Conservation (phyloP, 2,113 vertebrate genomes). For the Cyrtonyx montezumae region DNA sequence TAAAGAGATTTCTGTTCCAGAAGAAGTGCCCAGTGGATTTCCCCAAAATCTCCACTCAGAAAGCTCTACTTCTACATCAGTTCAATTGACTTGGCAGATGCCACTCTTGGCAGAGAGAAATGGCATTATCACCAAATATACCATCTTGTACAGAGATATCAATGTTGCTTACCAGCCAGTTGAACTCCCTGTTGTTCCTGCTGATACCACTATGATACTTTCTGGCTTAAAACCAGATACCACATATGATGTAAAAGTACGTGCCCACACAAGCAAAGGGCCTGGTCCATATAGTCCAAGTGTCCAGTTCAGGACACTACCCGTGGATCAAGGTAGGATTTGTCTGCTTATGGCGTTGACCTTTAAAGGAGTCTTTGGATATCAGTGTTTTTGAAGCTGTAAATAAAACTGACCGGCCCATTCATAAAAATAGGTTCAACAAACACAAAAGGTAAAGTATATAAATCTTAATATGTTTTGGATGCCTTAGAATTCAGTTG, state of each 20-base stretch:
- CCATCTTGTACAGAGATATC: conserved; percentile 97
- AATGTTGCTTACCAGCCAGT: conserved; percentile 93
- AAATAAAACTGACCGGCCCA: conserved; percentile 76
- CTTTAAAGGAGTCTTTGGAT: conserved; percentile 84
- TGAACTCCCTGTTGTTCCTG: conserved; percentile 92
- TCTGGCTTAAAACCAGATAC: conserved; percentile 96
- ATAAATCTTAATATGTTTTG: conserved; percentile 76
- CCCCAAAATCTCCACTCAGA: conserved; percentile 92
- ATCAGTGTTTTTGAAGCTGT: conserved; percentile 79
- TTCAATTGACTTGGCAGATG: conserved; percentile 94
- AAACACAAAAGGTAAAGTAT: conserved; percentile 83
- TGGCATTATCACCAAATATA: conserved; percentile 93
- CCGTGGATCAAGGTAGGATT: conserved; percentile 99
- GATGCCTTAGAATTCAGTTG: conserved; percentile 77
- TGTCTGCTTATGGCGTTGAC: conserved; percentile 85
- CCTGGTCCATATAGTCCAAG: conserved; percentile 99
- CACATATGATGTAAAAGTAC: conserved; percentile 99
- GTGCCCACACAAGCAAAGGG: conserved; percentile 99
- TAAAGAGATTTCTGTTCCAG: conserved; percentile 93
- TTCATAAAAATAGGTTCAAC: conserved; percentile 82
- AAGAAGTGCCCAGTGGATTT: conserved; percentile 94
- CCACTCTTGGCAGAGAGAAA: conserved; percentile 92
- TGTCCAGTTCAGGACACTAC: conserved; percentile 99
- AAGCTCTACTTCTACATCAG: conserved; percentile 89
- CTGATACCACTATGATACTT: conserved; percentile 90